A percentile compares a stretch with the other conserved stretches of the same genome.
These are phyloP conservation scores for Drosophila tristis DNA, from an alignment of 1,140 invertebrate genomes.

Conservation along the genomic window DNA sequence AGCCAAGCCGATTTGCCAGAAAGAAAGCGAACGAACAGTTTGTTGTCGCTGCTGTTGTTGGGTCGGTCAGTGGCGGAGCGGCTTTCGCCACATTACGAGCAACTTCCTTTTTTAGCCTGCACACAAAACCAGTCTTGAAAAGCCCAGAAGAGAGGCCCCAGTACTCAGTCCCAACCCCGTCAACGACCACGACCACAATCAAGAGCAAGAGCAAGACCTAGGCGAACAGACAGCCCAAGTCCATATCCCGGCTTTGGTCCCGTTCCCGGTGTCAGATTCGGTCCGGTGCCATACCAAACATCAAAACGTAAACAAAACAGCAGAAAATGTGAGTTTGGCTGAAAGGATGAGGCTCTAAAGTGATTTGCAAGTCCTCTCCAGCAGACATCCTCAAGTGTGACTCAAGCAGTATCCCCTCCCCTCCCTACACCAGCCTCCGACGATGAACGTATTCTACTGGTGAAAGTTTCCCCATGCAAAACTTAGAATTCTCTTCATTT, in stretches of 20 bases:
- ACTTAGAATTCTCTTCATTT: constrained; percentile 53
- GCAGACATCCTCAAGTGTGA: constrained; percentile 44
- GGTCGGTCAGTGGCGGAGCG: constrained; percentile 28
- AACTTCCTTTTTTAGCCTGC: constrained; percentile 76
- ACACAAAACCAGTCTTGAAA: constrained; percentile 62
- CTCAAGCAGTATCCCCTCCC: background rate
- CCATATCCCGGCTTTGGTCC: constrained; percentile 3
- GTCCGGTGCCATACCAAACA: constrained; percentile 8
- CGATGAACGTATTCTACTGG: background rate
- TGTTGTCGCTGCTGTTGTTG: constrained; percentile 45
- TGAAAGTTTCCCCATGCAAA: constrained; percentile 38
- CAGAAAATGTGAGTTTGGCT: constrained; percentile 26
- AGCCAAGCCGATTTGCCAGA: constrained; percentile 15
- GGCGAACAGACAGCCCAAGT: constrained; percentile 8
- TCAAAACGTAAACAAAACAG: constrained; percentile 69
- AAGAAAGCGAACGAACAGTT: constrained; percentile 51
- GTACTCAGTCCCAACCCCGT: constrained; percentile 10
- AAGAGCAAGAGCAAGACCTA: constrained; percentile 30
- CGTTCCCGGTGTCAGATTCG: constrained; percentile 19
- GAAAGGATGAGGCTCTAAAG: constrained; percentile 38
- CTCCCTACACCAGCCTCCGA: too few relatives aligned
- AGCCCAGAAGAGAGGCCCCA: constrained; percentile 8
- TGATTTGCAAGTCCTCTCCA: constrained; percentile 34
- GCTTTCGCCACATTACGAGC: constrained; percentile 80
- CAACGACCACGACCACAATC: background rate